These are phyloP conservation scores for Myiozetetes cayanensis DNA, from an alignment of 2,113 vertebrate genomes.

Conservation along the genomic window DNA sequence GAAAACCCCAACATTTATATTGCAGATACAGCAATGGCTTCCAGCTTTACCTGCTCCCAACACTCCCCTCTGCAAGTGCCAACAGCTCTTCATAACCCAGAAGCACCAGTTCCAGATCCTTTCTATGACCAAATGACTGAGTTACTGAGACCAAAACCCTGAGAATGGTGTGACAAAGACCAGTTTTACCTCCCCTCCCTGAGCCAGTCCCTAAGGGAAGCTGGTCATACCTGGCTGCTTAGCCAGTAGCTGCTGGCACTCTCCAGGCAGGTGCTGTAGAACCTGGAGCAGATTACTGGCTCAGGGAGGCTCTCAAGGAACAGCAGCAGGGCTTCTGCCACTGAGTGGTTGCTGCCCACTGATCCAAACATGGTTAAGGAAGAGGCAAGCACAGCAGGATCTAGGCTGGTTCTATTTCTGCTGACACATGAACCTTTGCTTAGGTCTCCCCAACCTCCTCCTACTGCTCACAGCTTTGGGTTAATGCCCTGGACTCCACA, in stretches of 20 bases:
- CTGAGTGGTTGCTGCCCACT: conserved; percentile 93
- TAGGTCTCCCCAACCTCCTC: neutral
- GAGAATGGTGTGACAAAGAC: no score
- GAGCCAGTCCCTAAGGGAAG: neutral
- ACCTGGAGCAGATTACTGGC: conserved; percentile 84
- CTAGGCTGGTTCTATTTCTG: neutral
- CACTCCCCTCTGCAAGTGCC: neutral
- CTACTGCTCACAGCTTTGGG: neutral
- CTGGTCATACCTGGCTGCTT: conserved; percentile 82
- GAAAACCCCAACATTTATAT: neutral
- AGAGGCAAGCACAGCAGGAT: neutral
- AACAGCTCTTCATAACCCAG: neutral
- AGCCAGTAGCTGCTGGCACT: conserved; percentile 69
- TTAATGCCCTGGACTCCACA: neutral
- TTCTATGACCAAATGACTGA: neutral
- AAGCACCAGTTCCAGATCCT: neutral
- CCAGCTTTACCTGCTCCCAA: neutral
- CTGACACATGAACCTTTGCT: neutral
- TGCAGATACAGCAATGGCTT: neutral
- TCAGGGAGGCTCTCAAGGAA: conserved; percentile 95
- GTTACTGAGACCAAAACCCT: neutral
- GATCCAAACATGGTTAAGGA: conserved; percentile 68
- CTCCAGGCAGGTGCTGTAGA: conserved; percentile 85
- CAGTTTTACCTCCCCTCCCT: neutral
- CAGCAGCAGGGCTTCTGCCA: conserved; percentile 92